Conservation (phyloP, 2,797 vertebrate genomes). For the Scleropages formosus region DNA sequence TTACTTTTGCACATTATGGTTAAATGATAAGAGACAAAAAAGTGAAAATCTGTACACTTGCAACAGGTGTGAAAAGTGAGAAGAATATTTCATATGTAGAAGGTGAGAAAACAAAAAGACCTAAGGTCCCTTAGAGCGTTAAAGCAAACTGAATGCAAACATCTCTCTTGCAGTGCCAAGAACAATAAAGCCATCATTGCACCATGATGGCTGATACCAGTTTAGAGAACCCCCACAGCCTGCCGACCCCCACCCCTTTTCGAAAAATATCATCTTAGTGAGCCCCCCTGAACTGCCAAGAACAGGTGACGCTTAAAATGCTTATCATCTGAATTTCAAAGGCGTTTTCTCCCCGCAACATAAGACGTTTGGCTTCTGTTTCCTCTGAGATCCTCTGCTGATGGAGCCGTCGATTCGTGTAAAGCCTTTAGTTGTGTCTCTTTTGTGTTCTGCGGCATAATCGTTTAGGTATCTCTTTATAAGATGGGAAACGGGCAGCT, state of each 20-base stretch:
- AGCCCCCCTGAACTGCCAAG: conserved; percentile 56
- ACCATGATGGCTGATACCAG: conserved; percentile 59
- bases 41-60: neutral
- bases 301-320: conserved; percentile 67
- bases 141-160: neutral
- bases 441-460: conserved; percentile 36
- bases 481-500: conserved; percentile 38
- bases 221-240: conserved; percentile 53
- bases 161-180: conserved; percentile 45
- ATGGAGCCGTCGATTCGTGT: conserved; percentile 37
- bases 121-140: neutral
- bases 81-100: neutral
- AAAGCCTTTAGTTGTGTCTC: conserved; percentile 24
- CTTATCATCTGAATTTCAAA: conserved; percentile 69
- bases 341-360: conserved; percentile 39
- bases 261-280: conserved; percentile 55
- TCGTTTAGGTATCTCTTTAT: conserved; percentile 30
- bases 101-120: neutral
- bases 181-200: conserved; percentile 68
- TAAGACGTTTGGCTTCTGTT: conserved; percentile 44
- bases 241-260: too few species aligned
- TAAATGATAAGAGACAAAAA: neutral
- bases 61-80: neutral
- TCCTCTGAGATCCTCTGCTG: conserved; percentile 42
- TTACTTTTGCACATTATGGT: too few species aligned